A percentile compares a stretch with the other conserved stretches of the same genome.
These are phyloP conservation scores for Aphelinus certus DNA, from an alignment of 1,140 invertebrate species.

Conservation along the genomic window DNA sequence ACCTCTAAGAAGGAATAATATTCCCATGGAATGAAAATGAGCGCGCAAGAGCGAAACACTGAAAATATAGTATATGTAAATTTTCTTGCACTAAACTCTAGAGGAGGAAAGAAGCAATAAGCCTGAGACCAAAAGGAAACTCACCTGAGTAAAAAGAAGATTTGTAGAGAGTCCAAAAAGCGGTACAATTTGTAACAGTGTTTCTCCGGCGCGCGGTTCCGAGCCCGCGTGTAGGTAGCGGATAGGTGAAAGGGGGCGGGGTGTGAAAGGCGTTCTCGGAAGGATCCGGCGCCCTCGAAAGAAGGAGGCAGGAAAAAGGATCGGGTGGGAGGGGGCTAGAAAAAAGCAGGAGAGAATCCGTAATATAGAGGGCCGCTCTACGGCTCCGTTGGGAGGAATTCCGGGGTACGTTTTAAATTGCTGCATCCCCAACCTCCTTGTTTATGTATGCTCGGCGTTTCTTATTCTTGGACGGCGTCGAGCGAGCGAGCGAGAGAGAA, in stretches of 20 bases:
- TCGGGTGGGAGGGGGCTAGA: slow-evolving; percentile 40
- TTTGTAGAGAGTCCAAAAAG: neutral
- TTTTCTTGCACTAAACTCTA: too few species aligned
- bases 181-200: slow-evolving; percentile 21
- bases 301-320: slow-evolving; percentile 5
- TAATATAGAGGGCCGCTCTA: slow-evolving; percentile 66
- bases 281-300: neutral
- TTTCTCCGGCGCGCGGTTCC: neutral
- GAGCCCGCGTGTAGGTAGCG: neutral
- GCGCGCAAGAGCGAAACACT: too few species aligned
- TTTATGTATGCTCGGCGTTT: slow-evolving; percentile 67
- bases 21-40: too few species aligned
- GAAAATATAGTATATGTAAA: too few species aligned
- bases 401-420: slow-evolving; percentile 69
- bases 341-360: slow-evolving; percentile 61
- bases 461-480: slow-evolving; percentile 65
- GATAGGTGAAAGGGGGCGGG: neutral
- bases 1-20: too few species aligned
- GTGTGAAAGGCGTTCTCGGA: neutral
- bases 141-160: neutral
- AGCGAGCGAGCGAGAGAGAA: slow-evolving; percentile 19
- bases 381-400: slow-evolving; percentile 66
- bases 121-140: too few species aligned
- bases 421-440: slow-evolving; percentile 67
- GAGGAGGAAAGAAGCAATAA: too few species aligned